Conservation (phyloP, 64 coral and sea anemone species). For the Stylophora pistillata region DNA sequence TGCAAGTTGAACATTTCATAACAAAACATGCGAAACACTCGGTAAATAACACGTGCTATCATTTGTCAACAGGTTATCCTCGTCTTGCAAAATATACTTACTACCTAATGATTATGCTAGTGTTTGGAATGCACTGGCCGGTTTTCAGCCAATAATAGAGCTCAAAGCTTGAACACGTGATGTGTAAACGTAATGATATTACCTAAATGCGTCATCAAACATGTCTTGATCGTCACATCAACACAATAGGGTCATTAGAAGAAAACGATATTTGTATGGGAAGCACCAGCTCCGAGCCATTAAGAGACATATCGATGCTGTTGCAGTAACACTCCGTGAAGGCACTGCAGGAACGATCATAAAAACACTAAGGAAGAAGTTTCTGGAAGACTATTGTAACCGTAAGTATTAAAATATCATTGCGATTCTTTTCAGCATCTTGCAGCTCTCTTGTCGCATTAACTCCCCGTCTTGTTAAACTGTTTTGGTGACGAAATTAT, state of each 20-base stretch:
- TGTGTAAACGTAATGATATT: not conserved
- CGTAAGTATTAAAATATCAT: no score
- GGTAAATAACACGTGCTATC: not conserved
- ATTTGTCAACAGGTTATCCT: not conserved
- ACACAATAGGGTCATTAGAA: not conserved
- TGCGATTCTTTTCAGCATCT: no score
- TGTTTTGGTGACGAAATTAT: no score
- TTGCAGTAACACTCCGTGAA: not conserved
- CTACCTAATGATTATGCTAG: not conserved
- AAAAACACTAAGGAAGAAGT: no score
- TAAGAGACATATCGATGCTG: not conserved
- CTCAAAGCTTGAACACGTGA: not conserved
- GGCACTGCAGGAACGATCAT: not conserved
- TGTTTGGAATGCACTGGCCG: not conserved
- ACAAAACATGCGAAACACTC: not conserved
- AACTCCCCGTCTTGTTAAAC: no score
- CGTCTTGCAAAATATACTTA: not conserved
- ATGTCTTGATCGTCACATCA: not conserved
- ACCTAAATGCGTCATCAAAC: not conserved
- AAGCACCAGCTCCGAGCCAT: not conserved
- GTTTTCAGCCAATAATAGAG: not conserved
- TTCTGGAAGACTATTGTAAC: no score
- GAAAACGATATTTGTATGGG: not conserved
- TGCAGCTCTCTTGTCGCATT: no score
- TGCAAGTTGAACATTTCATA: not conserved